phyloP scores from a whole-genome alignment of 2,888 invertebrate species.

The Lasioglossum zephyrum region DNA sequence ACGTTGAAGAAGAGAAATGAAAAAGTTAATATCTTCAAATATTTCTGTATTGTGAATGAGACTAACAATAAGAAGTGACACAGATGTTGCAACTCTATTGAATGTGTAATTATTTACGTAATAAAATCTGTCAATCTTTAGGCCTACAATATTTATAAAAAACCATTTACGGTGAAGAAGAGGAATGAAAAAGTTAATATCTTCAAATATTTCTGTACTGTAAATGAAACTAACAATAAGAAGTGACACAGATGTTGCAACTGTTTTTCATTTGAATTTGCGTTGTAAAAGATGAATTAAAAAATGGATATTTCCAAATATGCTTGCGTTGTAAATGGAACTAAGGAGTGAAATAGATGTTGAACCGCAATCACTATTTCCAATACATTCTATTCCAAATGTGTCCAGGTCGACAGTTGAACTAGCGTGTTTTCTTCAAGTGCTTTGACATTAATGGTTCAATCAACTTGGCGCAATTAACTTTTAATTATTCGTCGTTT shows the following conservation, averaged over 20 bases:
- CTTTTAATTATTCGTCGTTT: background rate
- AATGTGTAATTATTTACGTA: background rate
- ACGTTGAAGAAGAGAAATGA: too few relatives aligned
- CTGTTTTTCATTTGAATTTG: background rate
- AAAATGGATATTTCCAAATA: too few relatives aligned
- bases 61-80: too few relatives aligned
- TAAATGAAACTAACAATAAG: background rate
- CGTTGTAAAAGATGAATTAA: background rate
- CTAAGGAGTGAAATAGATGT: too few relatives aligned
- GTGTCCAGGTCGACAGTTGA: background rate
- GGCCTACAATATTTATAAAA: background rate
- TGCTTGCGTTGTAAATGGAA: too few relatives aligned
- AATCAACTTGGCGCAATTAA: constrained; percentile 5
- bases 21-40: too few relatives aligned
- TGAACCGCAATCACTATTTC: background rate
- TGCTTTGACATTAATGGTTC: background rate
- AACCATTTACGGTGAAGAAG: background rate
- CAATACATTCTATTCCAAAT: background rate
- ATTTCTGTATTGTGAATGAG: too few relatives aligned
- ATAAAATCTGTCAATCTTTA: background rate
- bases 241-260: too few relatives aligned
- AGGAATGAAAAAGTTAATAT: background rate
- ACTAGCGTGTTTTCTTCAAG: background rate
- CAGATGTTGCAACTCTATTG: too few relatives aligned
- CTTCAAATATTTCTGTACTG: background rate